Conservation (phyloP, 2,888 invertebrate species). For the Alviniconcha strummeri region DNA sequence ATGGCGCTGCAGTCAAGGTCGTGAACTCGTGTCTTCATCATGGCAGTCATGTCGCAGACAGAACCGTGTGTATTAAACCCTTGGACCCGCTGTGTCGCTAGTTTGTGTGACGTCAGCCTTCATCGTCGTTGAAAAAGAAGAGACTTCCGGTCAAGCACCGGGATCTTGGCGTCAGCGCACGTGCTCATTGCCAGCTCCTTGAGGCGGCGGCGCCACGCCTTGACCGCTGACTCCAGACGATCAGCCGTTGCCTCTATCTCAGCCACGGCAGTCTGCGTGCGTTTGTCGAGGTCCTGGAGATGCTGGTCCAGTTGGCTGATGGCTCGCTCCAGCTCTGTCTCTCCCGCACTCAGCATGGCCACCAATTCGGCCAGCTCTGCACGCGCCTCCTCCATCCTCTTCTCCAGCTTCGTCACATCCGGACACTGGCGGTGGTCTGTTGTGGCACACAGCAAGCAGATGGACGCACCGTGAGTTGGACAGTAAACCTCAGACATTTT, state of each 20-base stretch:
- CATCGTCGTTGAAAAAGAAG: neutral
- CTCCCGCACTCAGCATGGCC: neutral
- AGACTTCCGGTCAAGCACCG: neutral
- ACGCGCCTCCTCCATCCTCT: neutral
- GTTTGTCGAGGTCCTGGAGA: neutral
- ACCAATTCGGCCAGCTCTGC: neutral
- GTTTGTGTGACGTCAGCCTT: neutral
- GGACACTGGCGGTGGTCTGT: neutral
- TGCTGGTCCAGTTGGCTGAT: too few relatives aligned
- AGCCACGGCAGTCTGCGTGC: neutral
- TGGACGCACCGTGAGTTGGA: neutral
- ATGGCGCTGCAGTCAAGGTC: neutral
- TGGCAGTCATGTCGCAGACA: neutral
- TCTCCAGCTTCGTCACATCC: neutral
- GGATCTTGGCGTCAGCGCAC: neutral
- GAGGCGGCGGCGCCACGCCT: neutral
- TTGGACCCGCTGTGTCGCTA: neutral
- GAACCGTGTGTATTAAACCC: neutral
- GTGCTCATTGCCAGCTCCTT: neutral
- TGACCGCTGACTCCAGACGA: neutral
- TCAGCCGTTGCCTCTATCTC: neutral
- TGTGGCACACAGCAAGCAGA: constrained; percentile 15
- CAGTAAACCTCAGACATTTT: neutral
- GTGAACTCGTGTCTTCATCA: neutral
- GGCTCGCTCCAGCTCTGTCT: neutral